A percentile compares a stretch with the other conserved stretches of the same genome.
Evolutionary conservation across 2,888 invertebrate genomes (phyloP).

Genomic region (Brenthis hecate): DNA sequence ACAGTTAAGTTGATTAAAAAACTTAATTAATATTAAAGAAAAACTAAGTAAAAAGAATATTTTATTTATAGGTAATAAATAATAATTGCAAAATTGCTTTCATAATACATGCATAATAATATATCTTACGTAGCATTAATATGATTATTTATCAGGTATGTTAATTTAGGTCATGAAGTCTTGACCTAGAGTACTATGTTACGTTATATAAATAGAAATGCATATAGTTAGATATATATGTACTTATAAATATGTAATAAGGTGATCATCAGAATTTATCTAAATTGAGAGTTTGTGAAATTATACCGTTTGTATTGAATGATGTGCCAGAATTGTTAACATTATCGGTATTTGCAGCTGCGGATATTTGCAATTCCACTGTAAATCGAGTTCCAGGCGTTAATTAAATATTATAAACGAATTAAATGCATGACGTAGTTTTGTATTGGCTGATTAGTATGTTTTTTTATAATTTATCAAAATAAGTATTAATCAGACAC

Average conservation of each 20-base stretch:
- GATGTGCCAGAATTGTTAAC: slow-evolving; percentile 32
- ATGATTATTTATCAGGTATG: slow-evolving; percentile 31
- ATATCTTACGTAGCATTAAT: slow-evolving; percentile 18
- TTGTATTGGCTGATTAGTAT: no score
- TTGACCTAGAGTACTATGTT: slow-evolving; percentile 41
- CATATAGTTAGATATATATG: slow-evolving; percentile 1
- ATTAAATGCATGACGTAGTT: background rate
- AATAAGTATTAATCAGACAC: no score
- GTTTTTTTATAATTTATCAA: no score
- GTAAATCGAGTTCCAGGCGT: slow-evolving; percentile 10
- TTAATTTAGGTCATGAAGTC: slow-evolving; percentile 40
- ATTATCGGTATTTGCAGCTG: slow-evolving; percentile 16
- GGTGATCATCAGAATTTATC: slow-evolving; percentile 26
- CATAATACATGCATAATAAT: slow-evolving; percentile 5
- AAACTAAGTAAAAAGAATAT: background rate
- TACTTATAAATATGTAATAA: slow-evolving; percentile 3
- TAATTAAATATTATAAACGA: slow-evolving; percentile 9
- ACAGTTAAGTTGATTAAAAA: no score
- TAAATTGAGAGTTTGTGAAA: slow-evolving; percentile 28
- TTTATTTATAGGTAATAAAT: background rate
- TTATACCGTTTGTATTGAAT: slow-evolving; percentile 27
- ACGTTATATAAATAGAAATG: slow-evolving; percentile 26
- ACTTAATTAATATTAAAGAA: no score
- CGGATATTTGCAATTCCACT: slow-evolving; percentile 27
- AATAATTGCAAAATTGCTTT: background rate